Base-by-base conservation (phyloP, 2,888 invertebrate genomes). In the Pecten maximus region DNA sequence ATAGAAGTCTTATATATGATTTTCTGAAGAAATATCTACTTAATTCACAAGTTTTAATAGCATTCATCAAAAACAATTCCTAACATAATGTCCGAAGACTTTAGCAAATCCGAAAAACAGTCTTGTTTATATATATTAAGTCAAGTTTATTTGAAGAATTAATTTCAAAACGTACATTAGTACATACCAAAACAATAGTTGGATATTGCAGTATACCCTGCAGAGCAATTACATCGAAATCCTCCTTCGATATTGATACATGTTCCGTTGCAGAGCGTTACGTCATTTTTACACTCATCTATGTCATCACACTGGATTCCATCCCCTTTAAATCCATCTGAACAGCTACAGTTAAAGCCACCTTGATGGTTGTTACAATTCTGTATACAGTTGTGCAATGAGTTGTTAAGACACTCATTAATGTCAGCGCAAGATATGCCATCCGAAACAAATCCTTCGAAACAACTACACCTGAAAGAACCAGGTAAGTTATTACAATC, bases 251-350 rank as follows among this genome's bases (percentile, higher is more conserved):
- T 48, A 40, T 90, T 90, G 74, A 88, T n/a, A 87, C 90, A 90
- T 39, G 48, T 87, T 35, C 88, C 48, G 2, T 88, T 88, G 28
- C 88, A 90, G 39, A 35, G n/a, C n/a, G 88, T 50, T 4, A 40
- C n/a, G 12, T 74, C 60, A 35, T 40, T 86, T 23, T 87, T n/a
- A 50, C 90, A 90, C 74, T 90, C 90, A 90, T 90, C 87, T 6
- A 90, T 44, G 74, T 90, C 90, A 16, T 50, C 87, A 88, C 90
- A 90, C 10, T 28, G 40, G 8, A 44, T 87, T 8, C 40, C 1
- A 40, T 89, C 87, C 39, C 50, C 87, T 39, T n/a, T 54, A 23
- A 89, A 89, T 19, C 89, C 89, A 40, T 87, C 28, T 16, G 44
- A 39, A 40, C 89, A 89, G 39, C 40, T 87, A 89, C 89, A 89